Base-by-base conservation (phyloP, 1,140 invertebrate genomes). In the Drosophila trapezifrons region DNA sequence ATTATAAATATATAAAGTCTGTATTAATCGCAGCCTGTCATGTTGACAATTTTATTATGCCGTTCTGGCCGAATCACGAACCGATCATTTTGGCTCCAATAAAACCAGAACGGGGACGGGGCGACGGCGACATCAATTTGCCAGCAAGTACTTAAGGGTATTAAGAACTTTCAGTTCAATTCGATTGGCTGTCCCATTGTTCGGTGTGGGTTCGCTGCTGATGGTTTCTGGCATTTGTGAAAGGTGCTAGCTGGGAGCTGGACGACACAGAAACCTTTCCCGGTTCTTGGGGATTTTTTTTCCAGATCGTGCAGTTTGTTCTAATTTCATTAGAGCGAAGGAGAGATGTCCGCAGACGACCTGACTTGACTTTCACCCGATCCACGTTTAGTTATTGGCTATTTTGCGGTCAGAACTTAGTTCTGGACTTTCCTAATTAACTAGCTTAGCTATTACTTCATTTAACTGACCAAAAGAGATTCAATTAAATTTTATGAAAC, bases 21-120 rank as follows among this genome's bases (percentile, higher is more conserved):
- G 57, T 86, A 85, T 85, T 85, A 81, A 85, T 86, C 70, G 78
- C 43, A 40, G 75, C 32, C 78, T 86, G 82, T 85, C 82, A 87
- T 75, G 82, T 85, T 85, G 82, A 85, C 82, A 85, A 85, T 85
- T 81, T 86, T 85, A 85, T 86, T 85, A 66, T 66, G 64, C 71
- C 47, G 63, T 57, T 66, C 35, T 13, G 65, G n/a, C 35, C 35
- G 45, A 66, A 56, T 80, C 81, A 84, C 81, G 81, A 84, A 54
- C 20, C 40, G 43, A 69, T 59, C 42, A 77, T 45, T 62, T 57
- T 46, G 22, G 29, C 57, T 25, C 12, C 9, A 51, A 37, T 35
- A 43, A 35, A 35, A 20, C 32, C 9, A 25, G 29, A 76, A 20
- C 51, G 12, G 18, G 20, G 17, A 27, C 29, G 22, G 49, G 40